Base-by-base conservation (phyloP, 2,113 vertebrate species). In the Rhizomys pruinosus region DNA sequence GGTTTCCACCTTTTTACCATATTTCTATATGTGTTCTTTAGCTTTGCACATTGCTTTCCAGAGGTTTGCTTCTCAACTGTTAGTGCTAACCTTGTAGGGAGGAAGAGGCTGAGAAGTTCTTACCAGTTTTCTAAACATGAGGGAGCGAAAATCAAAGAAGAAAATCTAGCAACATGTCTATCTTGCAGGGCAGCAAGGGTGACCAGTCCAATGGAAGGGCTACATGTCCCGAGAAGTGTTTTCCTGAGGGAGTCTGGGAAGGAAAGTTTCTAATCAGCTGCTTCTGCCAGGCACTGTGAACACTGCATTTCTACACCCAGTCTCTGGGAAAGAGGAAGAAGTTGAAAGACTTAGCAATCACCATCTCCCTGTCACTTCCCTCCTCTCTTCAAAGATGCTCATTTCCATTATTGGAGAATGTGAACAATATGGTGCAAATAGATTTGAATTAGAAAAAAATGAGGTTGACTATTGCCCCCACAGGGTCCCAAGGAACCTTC, bases 101-200 rank as follows among this genome's bases (percentile, higher is more conserved):
- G 29, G 68, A 81, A 27, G 37, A 89, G 27, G 27, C 27, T 74
- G 73, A 73, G 37, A 71, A 78, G 3, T 17, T 77, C 25, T 95
- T 91, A 79, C 42, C 78, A 39, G 59, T 77, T 95, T 88, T 77
- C 22, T 85, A 52, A 81, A 74, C 55, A 39, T 2, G 2, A 91
- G 61, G 44, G 16, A 55, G 27, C 55, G 12, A 37, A 85, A n/a
- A 4, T 25, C 22, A 64, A 82, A 20, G 29, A 85, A 20, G 44
- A 23, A 47, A 44, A 77, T 68, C 17, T 76, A 72, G 69, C 47
- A n/a, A 80, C 72, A 63, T 64, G 5, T 68, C 59, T 52, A 32
- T 59, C 15, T 15, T 9, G 32, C n/a, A 25, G 19, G 25, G 22
- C 6, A 57, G 0, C 17, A 13, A 87, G 66, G 15, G 0, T 11